A percentile compares a stretch with the other conserved stretches of the same genome.
phyloP scores from a whole-genome alignment of 2,888 invertebrate genomes.

The Trichopria drosophilae region DNA sequence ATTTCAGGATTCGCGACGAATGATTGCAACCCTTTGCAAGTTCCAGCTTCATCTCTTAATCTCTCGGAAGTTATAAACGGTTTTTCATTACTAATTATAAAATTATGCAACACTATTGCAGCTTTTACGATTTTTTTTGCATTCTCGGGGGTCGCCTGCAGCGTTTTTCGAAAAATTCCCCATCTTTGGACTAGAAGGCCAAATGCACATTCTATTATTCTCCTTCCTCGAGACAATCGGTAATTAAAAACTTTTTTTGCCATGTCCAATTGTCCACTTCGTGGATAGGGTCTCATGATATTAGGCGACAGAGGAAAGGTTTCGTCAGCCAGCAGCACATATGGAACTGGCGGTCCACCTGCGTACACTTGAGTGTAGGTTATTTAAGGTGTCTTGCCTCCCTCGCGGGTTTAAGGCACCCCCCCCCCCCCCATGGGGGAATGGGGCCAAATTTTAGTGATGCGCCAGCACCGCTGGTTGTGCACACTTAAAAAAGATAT shows the following conservation, averaged over 20 bases:
- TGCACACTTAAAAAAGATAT: too few relatives aligned
- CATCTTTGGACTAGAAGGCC: constrained; percentile 40
- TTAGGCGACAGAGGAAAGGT: constrained; percentile 40
- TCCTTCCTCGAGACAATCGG: constrained; percentile 45
- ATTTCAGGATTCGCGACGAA: too few relatives aligned
- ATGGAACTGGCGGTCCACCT: constrained; percentile 28
- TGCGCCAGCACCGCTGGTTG: too few relatives aligned
- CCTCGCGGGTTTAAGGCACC: too few relatives aligned
- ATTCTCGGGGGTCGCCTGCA: constrained; percentile 19
- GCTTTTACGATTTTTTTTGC: constrained; percentile 18
- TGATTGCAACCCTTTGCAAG: too few relatives aligned
- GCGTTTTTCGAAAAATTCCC: constrained; percentile 36
- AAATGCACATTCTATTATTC: constrained; percentile 29
- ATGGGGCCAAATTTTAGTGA: too few relatives aligned
- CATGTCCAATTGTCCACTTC: constrained; percentile 40
- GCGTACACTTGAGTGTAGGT: too few relatives aligned
- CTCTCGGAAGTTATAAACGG: too few relatives aligned
- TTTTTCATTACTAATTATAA: constrained; percentile 11
- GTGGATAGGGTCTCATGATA: constrained; percentile 42
- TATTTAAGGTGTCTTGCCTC: too few relatives aligned
- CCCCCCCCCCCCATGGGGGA: too few relatives aligned
- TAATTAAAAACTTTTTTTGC: constrained; percentile 39
- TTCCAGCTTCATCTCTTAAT: too few relatives aligned
- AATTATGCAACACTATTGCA: constrained; percentile 29
- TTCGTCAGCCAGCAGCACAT: constrained; percentile 42